Percentiles rank a stretch among this genome's conserved stretches.
Evolutionary conservation across 2,797 vertebrate species (phyloP).

Genomic region (Linurgus olivaceus): DNA sequence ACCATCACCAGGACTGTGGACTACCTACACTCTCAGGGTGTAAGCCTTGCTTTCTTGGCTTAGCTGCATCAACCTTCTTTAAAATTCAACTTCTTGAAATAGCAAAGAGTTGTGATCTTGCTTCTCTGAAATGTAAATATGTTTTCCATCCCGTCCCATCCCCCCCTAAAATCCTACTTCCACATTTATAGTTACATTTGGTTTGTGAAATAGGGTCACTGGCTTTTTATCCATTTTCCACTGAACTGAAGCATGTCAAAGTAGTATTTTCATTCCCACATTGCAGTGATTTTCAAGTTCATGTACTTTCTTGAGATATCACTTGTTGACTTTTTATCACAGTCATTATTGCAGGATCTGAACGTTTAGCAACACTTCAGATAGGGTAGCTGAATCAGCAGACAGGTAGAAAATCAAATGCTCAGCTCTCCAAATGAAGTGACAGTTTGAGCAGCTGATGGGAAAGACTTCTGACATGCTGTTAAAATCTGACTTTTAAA

Average conservation of each 20-base stretch:
- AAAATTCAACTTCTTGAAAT: background rate
- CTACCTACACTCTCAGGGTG: conserved; percentile 94
- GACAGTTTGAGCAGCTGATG: background rate
- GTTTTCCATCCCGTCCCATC: accelerated
- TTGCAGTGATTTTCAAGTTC: background rate
- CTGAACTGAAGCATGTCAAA: background rate
- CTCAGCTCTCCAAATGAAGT: background rate
- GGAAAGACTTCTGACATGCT: background rate
- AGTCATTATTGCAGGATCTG: background rate
- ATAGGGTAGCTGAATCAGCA: background rate
- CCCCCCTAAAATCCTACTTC: background rate
- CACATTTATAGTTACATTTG: background rate
- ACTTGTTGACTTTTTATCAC: background rate
- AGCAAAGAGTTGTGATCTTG: background rate
- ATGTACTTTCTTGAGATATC: background rate
- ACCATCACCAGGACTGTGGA: conserved; percentile 92
- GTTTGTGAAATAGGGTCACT: background rate
- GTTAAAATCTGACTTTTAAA: background rate
- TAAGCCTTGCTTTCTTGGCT: conserved; percentile 54
- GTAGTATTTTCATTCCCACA: background rate
- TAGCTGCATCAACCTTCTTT: background rate
- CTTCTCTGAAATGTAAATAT: background rate
- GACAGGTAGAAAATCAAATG: background rate
- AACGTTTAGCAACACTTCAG: background rate
- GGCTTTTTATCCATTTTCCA: background rate